Evolutionary conservation across 2,113 vertebrate species (phyloP), one percentile per base, ranked within the genome.

Genomic region (Setophaga petechia): DNA sequence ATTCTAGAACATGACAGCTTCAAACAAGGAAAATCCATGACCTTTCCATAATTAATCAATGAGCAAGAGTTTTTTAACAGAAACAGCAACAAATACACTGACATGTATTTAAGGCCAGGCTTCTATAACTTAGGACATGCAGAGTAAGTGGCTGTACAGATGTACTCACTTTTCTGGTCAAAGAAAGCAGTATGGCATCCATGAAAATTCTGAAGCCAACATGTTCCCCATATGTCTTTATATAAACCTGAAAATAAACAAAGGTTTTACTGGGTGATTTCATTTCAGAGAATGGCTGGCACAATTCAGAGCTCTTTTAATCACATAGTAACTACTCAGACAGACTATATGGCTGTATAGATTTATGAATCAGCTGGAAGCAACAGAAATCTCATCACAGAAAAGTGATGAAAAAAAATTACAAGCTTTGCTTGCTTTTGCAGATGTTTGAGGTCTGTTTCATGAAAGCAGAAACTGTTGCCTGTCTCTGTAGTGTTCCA

Each of bases 181-280:
- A 97, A 66, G 99, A 99, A 90, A 99, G 98, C 27, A 99, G 98
- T 71, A 99, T 98, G 46, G 99, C 98, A 89, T 99, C 99, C 99
- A 99, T 99, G 91, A 99, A 99, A 96, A 99, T 99, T 90, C 99
- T 98, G 89, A 99, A 99, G 23, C 99, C 99, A 16, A 99, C 99
- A 76, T 99, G 99, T 74, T 99, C 99, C 33, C 99, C 99, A 9
- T 99, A 98, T 0, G 99, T 99, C 97, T 98, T 98, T 87, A 99
- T 98, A 85, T 99, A 99, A 87, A 99, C 98, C 99, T 99, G 67
- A 89, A 97, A 96, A 89, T 66, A 96, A 97, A 75, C 12, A 58
- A 41, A 76, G 39, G 24, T 62, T 92, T 87, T 85, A 68, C 12
- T 66, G 73, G 44, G 30, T 51, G 55, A 73, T 91, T 82, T 77